Percentiles rank a stretch among this genome's conserved stretches.
Conservation (phyloP, 2,113 vertebrate species). For the Onychostruthus taczanowskii region DNA sequence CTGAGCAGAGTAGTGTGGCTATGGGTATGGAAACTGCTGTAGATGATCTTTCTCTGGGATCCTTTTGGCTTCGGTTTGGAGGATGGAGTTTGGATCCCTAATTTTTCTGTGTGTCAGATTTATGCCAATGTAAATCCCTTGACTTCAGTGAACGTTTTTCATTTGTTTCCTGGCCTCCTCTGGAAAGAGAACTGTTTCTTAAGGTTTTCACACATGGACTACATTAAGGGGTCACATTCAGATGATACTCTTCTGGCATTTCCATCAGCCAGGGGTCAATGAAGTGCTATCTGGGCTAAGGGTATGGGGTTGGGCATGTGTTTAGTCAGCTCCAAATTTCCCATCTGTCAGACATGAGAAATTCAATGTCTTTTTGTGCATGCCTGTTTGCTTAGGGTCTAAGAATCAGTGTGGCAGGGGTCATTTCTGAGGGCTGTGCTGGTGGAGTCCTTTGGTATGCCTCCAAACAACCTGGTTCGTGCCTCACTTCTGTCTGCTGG, state of each 20-base stretch:
- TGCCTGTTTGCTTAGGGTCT: constrained; percentile 19
- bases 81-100: background rate
- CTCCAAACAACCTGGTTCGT: constrained; percentile 4
- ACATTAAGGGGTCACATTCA: constrained; percentile 60
- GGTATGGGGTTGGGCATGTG: constrained; percentile 21
- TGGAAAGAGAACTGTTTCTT: constrained; percentile 29
- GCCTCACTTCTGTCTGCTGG: background rate
- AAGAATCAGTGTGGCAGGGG: constrained; percentile 28
- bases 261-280: constrained; percentile 56
- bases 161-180: constrained; percentile 46
- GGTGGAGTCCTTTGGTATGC: background rate
- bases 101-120: constrained; percentile 37
- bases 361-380: constrained; percentile 27
- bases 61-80: background rate
- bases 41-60: background rate
- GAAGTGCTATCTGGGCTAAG: constrained; percentile 48
- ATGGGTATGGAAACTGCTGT: background rate
- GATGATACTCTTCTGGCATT: constrained; percentile 60
- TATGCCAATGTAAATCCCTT: constrained; percentile 49
- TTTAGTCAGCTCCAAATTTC: constrained; percentile 50
- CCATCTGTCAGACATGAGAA: constrained; percentile 60
- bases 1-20: background rate
- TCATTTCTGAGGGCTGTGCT: background rate
- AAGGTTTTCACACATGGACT: constrained; percentile 63
- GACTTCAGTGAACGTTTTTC: constrained; percentile 47